Evolutionary conservation across 53 echinoderm and acorn worm genomes (phyloP).

Genomic region (Astropecten irregularis): DNA sequence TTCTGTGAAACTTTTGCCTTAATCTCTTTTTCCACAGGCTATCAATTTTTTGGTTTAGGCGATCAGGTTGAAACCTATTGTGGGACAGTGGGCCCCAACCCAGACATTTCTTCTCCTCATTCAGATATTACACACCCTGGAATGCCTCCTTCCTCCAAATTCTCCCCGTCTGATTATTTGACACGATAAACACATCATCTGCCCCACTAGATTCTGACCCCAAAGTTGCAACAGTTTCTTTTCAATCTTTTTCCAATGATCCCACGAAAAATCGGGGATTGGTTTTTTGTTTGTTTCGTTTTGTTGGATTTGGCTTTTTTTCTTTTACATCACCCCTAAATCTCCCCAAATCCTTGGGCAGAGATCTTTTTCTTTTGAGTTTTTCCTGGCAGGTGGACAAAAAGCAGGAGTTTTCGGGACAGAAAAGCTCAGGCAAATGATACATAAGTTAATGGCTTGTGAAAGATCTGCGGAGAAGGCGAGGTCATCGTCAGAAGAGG

Average conservation of each 20-base stretch:
- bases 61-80: no score
- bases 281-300: no score
- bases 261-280: background rate
- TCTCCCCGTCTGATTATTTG: conserved; percentile 1
- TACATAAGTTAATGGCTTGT: conserved; percentile 9
- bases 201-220: conserved; percentile 11
- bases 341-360: conserved; percentile 11
- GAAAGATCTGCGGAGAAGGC: background rate
- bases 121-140: no score
- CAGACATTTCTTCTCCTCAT: no score
- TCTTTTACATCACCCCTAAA: background rate
- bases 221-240: conserved; percentile 25
- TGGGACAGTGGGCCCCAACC: no score
- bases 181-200: conserved; percentile 35
- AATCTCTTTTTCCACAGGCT: no score
- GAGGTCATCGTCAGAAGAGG: conserved; percentile 2
- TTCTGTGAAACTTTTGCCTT: no score
- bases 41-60: no score
- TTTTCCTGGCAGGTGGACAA: background rate
- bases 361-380: no score
- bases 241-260: no score
- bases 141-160: background rate
- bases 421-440: background rate
- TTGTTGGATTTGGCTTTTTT: background rate
- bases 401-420: no score